Evolutionary conservation across 2,113 vertebrate genomes (phyloP).

Genomic region (Pelmatolapia mariae): DNA sequence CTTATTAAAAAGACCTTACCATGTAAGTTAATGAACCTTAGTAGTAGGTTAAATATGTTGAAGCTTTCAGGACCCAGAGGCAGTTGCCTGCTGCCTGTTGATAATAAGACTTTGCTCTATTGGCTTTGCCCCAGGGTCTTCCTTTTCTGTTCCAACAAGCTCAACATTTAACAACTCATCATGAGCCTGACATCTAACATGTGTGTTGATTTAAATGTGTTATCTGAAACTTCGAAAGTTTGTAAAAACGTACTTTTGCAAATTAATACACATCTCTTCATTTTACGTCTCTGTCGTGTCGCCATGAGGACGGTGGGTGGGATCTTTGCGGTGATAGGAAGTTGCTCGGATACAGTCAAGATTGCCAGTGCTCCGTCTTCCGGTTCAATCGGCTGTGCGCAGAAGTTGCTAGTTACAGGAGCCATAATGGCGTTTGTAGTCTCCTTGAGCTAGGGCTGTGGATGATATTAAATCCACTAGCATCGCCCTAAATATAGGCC

Average conservation of each 20-base stretch:
- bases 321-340: constrained; percentile 41
- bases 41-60: background rate
- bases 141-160: background rate
- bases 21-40: background rate
- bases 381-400: constrained; percentile 48
- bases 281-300: background rate
- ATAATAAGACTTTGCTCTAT: background rate
- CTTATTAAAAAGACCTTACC: background rate
- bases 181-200: background rate
- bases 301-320: constrained; percentile 29
- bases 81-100: background rate
- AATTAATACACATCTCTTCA: background rate
- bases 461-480: constrained; percentile 78
- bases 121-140: background rate
- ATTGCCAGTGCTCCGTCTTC: constrained; percentile 61
- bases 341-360: constrained; percentile 37
- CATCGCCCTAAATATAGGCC: constrained; percentile 81
- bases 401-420: constrained; percentile 63
- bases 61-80: background rate
- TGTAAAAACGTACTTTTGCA: background rate
- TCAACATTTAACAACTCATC: background rate
- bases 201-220: background rate
- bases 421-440: constrained; percentile 79
- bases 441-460: constrained; percentile 72
- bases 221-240: background rate